These are phyloP conservation scores for Irena cyanogastra DNA, from an alignment of 2,113 vertebrate species.

Conservation along the genomic window DNA sequence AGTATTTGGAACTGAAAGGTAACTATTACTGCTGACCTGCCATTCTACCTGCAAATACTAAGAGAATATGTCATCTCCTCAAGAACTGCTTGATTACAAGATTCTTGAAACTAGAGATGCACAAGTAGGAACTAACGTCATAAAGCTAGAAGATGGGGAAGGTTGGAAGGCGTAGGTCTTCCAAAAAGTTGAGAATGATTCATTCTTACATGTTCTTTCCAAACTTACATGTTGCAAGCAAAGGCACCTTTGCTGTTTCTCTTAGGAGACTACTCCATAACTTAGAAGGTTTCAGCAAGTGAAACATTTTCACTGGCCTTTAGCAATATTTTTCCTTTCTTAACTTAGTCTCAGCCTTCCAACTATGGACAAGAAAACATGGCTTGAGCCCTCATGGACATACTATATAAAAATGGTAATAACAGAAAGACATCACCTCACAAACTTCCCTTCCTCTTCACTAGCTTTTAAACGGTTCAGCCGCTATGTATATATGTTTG, in stretches of 20 bases:
- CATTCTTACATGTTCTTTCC: not conserved
- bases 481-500: not conserved
- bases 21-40: not conserved
- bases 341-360: not conserved
- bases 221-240: not conserved
- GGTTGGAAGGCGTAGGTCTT: accelerated
- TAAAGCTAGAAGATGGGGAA: not conserved
- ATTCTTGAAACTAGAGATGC: not conserved
- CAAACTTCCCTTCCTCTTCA: not conserved
- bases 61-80: not conserved
- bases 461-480: not conserved
- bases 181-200: not conserved
- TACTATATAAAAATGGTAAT: not conserved
- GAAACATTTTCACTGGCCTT: not conserved
- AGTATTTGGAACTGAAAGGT: not conserved
- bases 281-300: not conserved
- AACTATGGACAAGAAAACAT: not conserved
- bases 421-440: not conserved
- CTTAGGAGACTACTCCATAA: not conserved
- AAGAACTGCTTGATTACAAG: not conserved
- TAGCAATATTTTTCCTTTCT: not conserved
- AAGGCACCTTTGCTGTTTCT: not conserved
- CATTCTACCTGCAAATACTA: not conserved
- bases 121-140: not conserved
- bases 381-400: not conserved